Conservation (phyloP, 2,113 vertebrate genomes). For the Urocynchramus pylzowi region DNA sequence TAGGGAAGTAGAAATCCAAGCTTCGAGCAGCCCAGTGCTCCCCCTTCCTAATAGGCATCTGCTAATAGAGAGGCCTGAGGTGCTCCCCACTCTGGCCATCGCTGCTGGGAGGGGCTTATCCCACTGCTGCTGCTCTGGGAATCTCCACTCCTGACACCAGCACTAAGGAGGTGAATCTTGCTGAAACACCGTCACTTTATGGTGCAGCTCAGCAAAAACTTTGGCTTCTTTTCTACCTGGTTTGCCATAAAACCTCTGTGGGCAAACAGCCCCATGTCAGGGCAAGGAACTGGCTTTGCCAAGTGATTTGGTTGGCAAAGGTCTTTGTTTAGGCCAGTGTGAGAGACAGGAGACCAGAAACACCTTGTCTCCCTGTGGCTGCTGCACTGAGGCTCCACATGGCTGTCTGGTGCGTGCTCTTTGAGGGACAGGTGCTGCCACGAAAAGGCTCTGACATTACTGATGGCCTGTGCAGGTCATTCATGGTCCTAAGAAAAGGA, state of each 20-base stretch:
- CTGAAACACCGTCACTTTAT: background rate
- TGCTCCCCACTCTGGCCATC: background rate
- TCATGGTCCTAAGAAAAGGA: background rate
- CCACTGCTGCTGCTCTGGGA: background rate
- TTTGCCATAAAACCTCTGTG: background rate
- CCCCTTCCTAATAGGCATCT: background rate
- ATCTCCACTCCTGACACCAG: background rate
- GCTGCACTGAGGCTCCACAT: background rate
- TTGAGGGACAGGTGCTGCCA: rapidly evolving
- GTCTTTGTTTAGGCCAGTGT: rapidly evolving
- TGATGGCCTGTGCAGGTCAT: background rate
- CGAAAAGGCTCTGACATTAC: rapidly evolving
- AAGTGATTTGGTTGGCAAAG: background rate
- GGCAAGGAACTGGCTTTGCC: background rate
- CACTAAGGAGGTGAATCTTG: rapidly evolving
- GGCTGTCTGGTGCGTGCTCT: background rate
- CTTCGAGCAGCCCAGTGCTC: background rate
- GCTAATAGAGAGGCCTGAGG: rapidly evolving
- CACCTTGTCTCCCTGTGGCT: background rate
- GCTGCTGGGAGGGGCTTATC: background rate
- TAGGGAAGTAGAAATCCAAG: background rate
- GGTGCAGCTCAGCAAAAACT: background rate
- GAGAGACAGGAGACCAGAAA: background rate
- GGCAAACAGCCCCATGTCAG: rapidly evolving
- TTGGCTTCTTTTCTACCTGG: background rate